Evolutionary conservation across 2,113 vertebrate genomes (phyloP).

Genomic region (Talpa occidentalis): DNA sequence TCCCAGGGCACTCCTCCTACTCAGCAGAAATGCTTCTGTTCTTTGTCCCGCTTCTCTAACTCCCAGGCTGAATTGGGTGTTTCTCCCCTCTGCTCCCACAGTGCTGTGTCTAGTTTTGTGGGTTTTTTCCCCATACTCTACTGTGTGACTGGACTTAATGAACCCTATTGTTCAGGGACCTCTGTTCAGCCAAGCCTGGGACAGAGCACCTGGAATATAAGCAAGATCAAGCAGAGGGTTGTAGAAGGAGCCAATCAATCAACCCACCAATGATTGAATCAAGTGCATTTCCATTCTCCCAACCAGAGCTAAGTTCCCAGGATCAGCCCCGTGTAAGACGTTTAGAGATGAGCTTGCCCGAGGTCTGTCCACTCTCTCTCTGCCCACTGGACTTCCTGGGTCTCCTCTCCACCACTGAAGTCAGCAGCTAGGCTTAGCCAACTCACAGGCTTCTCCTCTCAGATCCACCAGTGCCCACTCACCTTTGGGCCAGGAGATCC

Average conservation of each 20-base stretch:
- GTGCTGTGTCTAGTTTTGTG: neutral
- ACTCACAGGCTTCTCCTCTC: neutral
- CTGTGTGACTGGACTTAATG: neutral
- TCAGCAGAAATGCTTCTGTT: neutral
- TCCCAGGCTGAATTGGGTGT: neutral
- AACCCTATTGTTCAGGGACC: neutral
- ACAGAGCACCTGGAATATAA: neutral
- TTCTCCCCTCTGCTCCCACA: neutral
- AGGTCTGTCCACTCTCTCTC: neutral
- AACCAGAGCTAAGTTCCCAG: neutral
- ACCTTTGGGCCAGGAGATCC: constrained; percentile 94
- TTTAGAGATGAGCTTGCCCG: neutral
- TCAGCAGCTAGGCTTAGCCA: neutral
- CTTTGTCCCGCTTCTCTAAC: neutral
- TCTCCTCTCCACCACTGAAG: neutral
- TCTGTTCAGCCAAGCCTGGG: neutral
- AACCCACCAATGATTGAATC: neutral
- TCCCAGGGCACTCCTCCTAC: neutral
- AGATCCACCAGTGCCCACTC: constrained; percentile 56
- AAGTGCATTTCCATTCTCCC: neutral
- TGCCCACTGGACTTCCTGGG: neutral
- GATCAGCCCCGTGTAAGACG: neutral
- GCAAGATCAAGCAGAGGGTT: neutral
- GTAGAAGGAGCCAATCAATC: neutral
- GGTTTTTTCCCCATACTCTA: neutral